Base-by-base conservation (phyloP, 37 sponge, comb jelly and placozoan species). In the Diacarnus erythraeanus region DNA sequence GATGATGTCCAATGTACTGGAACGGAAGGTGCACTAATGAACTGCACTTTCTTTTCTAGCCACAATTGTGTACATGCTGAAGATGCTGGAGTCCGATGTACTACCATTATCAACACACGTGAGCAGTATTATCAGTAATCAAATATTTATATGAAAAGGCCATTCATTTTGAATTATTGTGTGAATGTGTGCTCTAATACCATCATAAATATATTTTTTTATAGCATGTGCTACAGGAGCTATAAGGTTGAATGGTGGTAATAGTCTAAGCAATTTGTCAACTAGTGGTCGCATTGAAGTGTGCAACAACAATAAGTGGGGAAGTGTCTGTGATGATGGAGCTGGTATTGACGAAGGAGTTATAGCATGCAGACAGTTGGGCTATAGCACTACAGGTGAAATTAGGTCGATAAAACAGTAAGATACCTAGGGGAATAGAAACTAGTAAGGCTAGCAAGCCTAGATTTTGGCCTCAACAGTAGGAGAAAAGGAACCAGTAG, bases 1-100 rank as follows among this genome's bases (percentile, higher is more conserved):
- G 76, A 76, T 27, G 61, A 76, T 76, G 76, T 76, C 22, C 4
- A 18, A 0, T 76, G 76, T 22, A 42, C 44, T 25, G 76, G 76
- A 8, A 59, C 38, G 15, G 76, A 76, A 35, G 17, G 39, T 34
- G 5, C 34, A 5, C 27, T 76, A 35, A 27, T 76, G 20, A 57
- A 76, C 42, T 76, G 76, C 26, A 34, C 59, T 23, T 17, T 22
- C 38, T 38, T 3, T 42, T 8, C 8, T 15, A 68, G 9, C 30
- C 72, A 72, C 37, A 72, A 72, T 39, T 72, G 72, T 42, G 47
- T 21, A 5, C 72, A 72, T 43, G 3, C 36, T 9, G 57, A 42
- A 21, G 57, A 69, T 69, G 57, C 59, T 31, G 58, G 72, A 26
- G 72, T 72, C 47, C n/a, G 47, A 10, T 72, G 72, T 38, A 68